Evolutionary conservation across 2,113 vertebrate genomes (phyloP), one percentile per base, ranked within the genome.

Genomic region (Colius striatus): DNA sequence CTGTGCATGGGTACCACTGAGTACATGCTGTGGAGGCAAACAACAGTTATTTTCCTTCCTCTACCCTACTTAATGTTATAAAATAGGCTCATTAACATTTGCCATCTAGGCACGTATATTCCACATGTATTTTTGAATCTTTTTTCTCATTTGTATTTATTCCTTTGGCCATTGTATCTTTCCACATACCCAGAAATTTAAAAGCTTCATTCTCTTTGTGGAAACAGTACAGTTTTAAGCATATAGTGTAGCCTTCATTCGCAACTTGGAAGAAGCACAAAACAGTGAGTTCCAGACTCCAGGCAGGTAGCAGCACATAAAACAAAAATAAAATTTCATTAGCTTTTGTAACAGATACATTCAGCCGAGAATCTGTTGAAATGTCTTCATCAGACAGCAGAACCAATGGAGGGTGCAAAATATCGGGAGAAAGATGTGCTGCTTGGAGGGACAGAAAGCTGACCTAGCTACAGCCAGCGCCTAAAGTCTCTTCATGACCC

Each of bases 1-100:
- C 98, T 98, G 98, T 96, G 98, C 98, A 97, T 11, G 96, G 89
- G 97, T 98, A 98, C 98, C 97, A 96, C 96, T 95, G 97, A 98
- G 96, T 98, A 97, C 97, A 98, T 96, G 97, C 97, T 97, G 97
- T 97, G 96, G 97, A 98, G 97, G 98, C 95, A 98, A 98, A 98
- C 97, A 97, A 97, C 97, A 97, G 95, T 34, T 97, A 97, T 98
- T 97, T 97, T 70, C 94, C 95, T 96, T 95, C 95, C 94, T 95
- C 92, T 97, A 96, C 94, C 75, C 96, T 97, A 95, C 96, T 98
- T 98, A 95, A 89, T 97, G 95, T 96, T 98, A 97, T 97, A 97
- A 98, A 98, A 98, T 97, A 96, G 96, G 94, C 95, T 98, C 54
- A 34, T 98, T 98, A 97, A 97, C 97, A 97, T 98, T 98, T 98